Evolutionary conservation across 2,113 vertebrate genomes (phyloP).

Genomic region (Mus pahari): DNA sequence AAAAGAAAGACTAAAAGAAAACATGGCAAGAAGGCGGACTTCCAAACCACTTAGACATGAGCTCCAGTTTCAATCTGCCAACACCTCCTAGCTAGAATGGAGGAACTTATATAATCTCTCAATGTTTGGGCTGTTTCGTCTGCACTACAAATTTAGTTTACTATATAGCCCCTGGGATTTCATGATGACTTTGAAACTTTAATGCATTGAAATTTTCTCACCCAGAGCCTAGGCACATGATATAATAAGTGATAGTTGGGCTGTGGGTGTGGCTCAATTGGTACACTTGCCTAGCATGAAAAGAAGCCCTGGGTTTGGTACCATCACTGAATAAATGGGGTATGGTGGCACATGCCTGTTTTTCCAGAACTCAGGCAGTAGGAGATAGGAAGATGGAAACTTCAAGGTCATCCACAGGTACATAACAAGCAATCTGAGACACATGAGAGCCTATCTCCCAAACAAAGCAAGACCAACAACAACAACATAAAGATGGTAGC

Average conservation of each 20-base stretch:
- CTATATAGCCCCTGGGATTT: neutral
- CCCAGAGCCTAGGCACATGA: neutral
- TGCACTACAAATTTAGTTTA: slow-evolving; percentile 13
- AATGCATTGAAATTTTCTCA: slow-evolving; percentile 21
- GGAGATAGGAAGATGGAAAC: neutral
- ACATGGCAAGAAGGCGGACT: neutral
- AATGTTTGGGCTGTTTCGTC: neutral
- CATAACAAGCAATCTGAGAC: neutral
- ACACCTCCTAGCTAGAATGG: slow-evolving; percentile 4
- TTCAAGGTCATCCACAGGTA: neutral
- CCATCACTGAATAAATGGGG: neutral
- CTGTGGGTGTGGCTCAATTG: neutral
- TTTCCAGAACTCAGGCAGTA: neutral
- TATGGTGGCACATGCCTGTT: neutral
- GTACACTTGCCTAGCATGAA: neutral
- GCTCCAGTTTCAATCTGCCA: neutral
- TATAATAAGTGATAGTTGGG: neutral
- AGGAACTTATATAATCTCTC: slow-evolving; percentile 22
- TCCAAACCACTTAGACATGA: neutral
- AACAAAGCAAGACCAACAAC: neutral
- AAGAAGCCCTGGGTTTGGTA: neutral
- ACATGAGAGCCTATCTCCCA: neutral
- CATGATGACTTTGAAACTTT: neutral
- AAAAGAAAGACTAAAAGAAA: neutral
- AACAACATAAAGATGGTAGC: neutral